Percentiles rank a stretch among this genome's conserved stretches.
phyloP scores from a whole-genome alignment of 2,797 vertebrate genomes.

The Anguilla obscura region DNA sequence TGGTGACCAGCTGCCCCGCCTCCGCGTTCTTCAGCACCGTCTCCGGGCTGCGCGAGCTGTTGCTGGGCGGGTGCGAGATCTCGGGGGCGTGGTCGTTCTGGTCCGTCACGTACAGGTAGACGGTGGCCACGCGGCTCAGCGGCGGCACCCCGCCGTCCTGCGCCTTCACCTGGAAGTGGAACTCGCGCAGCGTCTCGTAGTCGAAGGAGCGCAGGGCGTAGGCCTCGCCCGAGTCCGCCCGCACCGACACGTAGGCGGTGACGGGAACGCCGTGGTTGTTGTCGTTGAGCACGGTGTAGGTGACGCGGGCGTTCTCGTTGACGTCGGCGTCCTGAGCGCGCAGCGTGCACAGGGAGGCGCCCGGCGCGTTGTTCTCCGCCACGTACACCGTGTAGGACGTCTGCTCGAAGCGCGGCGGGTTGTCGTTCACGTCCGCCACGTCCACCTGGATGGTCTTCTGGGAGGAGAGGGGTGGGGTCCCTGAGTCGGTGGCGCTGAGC shows the following conservation, averaged over 20 bases:
- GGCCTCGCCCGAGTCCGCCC: slow-evolving; percentile 85
- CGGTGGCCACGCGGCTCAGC: slow-evolving; percentile 87
- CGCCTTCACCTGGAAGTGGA: slow-evolving; percentile 91
- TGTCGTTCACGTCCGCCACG: slow-evolving; percentile 94
- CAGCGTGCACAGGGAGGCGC: slow-evolving; percentile 85
- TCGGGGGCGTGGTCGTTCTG: slow-evolving; percentile 91
- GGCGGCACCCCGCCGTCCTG: slow-evolving; percentile 88
- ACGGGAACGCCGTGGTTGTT: slow-evolving; percentile 92
- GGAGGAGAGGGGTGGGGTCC: slow-evolving; percentile 87
- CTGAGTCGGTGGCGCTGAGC: slow-evolving; percentile 88
- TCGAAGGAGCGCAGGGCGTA: slow-evolving; percentile 93
- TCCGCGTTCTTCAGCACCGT: slow-evolving; percentile 86
- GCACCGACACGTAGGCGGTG: slow-evolving; percentile 89
- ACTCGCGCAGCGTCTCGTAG: slow-evolving; percentile 92
- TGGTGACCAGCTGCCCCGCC: slow-evolving; percentile 90
- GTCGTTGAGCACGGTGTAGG: slow-evolving; percentile 88
- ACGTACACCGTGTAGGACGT: slow-evolving; percentile 89
- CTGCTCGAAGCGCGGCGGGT: slow-evolving; percentile 88
- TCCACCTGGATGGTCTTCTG: slow-evolving; percentile 88
- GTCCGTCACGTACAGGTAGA: slow-evolving; percentile 91
- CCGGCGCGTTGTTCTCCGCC: slow-evolving; percentile 88
- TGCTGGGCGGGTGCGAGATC: slow-evolving; percentile 87
- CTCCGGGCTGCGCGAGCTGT: slow-evolving; percentile 83
- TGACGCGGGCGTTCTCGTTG: slow-evolving; percentile 88
- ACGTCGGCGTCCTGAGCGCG: slow-evolving; percentile 89